phyloP scores from a whole-genome alignment of 1,140 invertebrate species.

The Bombus waltoni region DNA sequence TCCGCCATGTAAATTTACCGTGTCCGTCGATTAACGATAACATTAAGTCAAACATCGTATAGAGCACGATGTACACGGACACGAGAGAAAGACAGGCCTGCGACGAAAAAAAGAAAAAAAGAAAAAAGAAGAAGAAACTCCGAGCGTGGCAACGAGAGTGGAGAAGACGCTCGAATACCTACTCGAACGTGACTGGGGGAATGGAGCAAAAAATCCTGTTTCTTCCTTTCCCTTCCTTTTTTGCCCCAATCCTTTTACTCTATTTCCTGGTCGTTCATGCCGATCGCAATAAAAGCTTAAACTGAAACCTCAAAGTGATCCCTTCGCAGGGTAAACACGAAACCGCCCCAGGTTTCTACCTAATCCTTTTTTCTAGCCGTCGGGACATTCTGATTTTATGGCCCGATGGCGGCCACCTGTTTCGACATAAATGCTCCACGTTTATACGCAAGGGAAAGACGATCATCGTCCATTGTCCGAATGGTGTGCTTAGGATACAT shows the following conservation, averaged over 20 bases:
- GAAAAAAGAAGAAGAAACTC: neutral
- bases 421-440: constrained; percentile 10
- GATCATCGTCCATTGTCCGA: constrained; percentile 65
- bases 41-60: constrained; percentile 39
- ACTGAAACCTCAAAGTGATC: constrained; percentile 62
- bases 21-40: constrained; percentile 47
- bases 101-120: neutral
- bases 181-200: constrained; percentile 22
- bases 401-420: constrained; percentile 51
- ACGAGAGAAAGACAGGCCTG: neutral
- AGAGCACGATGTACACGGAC: neutral
- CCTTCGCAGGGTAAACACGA: constrained; percentile 62
- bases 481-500: constrained; percentile 64
- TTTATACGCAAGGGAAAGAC: constrained; percentile 29
- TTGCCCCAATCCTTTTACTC: no score
- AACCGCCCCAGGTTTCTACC: constrained; percentile 45
- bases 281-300: constrained; percentile 63
- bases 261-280: neutral
- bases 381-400: constrained; percentile 55
- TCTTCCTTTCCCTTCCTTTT: neutral
- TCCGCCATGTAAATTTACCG: constrained; percentile 43
- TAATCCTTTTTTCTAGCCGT: constrained; percentile 58
- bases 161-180: neutral
- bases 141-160: neutral
- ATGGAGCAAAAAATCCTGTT: neutral